Percentiles rank a stretch among this genome's conserved stretches.
Evolutionary conservation across 2,888 invertebrate genomes (phyloP).

Genomic region (Synergus gifuensis): DNA sequence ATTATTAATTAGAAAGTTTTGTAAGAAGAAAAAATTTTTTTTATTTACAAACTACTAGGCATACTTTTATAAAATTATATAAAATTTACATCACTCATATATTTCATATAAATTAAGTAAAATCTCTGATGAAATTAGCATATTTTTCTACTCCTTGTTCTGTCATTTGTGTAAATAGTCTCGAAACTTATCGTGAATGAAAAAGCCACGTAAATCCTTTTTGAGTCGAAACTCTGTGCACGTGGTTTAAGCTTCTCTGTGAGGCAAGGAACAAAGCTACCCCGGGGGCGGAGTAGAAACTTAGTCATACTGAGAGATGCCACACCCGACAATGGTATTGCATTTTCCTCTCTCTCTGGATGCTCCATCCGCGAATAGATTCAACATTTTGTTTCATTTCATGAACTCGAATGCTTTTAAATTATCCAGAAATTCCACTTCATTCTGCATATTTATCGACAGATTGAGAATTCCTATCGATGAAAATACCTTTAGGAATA

Average conservation of each 20-base stretch:
- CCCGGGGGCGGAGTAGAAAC: slow-evolving; percentile 3
- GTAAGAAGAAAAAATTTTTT: too few relatives aligned
- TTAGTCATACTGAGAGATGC: slow-evolving; percentile 21
- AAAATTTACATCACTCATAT: too few relatives aligned
- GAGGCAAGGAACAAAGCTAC: not conserved
- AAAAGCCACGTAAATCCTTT: slow-evolving; percentile 5
- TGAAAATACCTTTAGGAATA: not conserved
- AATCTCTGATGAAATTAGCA: not conserved
- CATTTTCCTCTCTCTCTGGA: not conserved
- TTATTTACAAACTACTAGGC: too few relatives aligned
- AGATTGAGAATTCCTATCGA: not conserved
- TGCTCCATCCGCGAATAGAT: not conserved
- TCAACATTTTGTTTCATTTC: not conserved
- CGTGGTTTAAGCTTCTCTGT: not conserved
- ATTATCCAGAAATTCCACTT: not conserved
- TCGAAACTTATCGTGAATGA: not conserved
- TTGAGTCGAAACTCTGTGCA: not conserved
- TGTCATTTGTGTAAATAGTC: not conserved
- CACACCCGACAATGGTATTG: slow-evolving; percentile 4
- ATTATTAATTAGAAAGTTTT: too few relatives aligned
- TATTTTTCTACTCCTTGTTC: not conserved
- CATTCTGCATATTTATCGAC: slow-evolving; percentile 7
- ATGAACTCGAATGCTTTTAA: not conserved
- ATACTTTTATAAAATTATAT: too few relatives aligned
- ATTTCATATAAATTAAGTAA: too few relatives aligned